Evolutionary conservation across 2,888 invertebrate species (phyloP), one percentile per base, ranked within the genome.

Genomic region (Amorpha juglandis): DNA sequence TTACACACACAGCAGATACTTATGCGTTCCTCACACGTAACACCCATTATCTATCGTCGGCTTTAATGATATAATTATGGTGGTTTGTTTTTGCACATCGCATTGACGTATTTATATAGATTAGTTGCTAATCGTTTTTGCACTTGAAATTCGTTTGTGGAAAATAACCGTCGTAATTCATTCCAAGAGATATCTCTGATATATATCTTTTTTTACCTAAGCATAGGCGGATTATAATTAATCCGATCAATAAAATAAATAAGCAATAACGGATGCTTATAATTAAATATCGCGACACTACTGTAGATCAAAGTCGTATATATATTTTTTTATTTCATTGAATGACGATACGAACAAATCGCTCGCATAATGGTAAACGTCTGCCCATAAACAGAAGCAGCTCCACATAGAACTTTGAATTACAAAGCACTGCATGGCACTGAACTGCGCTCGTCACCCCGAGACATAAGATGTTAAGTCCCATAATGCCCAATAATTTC

Each of bases 31-130:
- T 42, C 58, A 19, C 42, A 58, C 19, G 19, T 58, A 55, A 55
- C 55, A 42, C 11, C 12, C 12, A 58, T 58, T 58, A 58, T 42
- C 58, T 58, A 42, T 42, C 19, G 19, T 58, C 16, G 19, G 12
- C 12, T 42, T 19, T 58, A 42, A 58, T 58, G 12, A 58, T 58
- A 42, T 58, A 38, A 58, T 42, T 58, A 58, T 58, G 19, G 58
- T 58, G 19, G 38, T 38, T 42, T 58, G 38, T 58, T 58, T 42
- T 58, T 58, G 19, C 42, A 42, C 38, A 19, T 42, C 6, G 19
- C 19, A 58, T 19, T 58, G 58, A 58, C 42, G 55, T 55, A 35
- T 16, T 55, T 38, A 38, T 55, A 38, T 16, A 55, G 55, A 55
- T 55, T 55, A 55, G 35, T 11, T 38, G 19, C 6, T 38, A 55